Percentiles rank a stretch among this genome's conserved stretches.
These are phyloP conservation scores for Triops longicaudatus DNA, from an alignment of 1,140 invertebrate genomes.

Conservation along the genomic window DNA sequence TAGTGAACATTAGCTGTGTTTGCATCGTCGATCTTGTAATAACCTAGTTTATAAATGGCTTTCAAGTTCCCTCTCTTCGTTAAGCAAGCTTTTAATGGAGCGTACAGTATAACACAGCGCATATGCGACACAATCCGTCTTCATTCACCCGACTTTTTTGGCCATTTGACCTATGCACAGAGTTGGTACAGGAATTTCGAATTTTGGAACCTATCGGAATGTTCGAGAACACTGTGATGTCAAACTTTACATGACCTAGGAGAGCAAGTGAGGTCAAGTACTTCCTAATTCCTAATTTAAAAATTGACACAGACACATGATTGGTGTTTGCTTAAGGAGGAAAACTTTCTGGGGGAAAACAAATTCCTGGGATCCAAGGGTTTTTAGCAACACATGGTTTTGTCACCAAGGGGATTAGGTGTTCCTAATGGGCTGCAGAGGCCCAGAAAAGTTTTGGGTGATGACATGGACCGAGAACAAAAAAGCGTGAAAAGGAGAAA, in stretches of 20 bases:
- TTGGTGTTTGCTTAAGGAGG: too few species aligned
- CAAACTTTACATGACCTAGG: too few species aligned
- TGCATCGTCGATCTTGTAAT: background rate
- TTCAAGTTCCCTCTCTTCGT: background rate
- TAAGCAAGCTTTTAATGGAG: background rate
- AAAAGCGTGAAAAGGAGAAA: background rate
- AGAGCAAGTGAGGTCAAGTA: too few species aligned
- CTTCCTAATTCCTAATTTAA: too few species aligned
- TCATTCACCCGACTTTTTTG: background rate
- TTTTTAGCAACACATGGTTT: background rate
- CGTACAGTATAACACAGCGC: background rate
- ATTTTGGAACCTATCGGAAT: too few species aligned
- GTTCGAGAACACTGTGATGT: too few species aligned
- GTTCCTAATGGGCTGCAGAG: conserved; percentile 2
- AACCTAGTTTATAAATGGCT: background rate
- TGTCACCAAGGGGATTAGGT: background rate
- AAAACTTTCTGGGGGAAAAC: background rate
- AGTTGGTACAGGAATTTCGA: background rate
- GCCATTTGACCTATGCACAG: background rate
- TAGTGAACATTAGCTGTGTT: background rate
- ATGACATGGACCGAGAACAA: background rate
- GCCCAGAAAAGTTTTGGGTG: background rate
- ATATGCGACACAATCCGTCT: background rate
- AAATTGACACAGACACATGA: too few species aligned
- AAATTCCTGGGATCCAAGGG: background rate